Evolutionary conservation across 2,113 vertebrate genomes (phyloP), one percentile per base, ranked within the genome.

Genomic region (Calypte anna): DNA sequence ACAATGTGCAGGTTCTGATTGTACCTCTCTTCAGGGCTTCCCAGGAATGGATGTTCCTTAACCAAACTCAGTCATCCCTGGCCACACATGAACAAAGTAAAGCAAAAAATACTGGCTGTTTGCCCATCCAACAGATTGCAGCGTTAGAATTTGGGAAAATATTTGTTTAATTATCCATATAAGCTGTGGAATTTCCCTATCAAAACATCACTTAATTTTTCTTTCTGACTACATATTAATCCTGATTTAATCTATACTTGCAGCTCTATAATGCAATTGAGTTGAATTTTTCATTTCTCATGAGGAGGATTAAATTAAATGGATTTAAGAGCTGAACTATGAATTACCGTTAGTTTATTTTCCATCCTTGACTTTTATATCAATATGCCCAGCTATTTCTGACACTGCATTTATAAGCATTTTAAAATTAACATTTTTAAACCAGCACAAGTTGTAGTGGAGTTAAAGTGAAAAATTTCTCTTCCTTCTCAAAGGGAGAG

Each of bases 1-100:
- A 1, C 0, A 0, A 19, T 0, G 2, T 44, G 30, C 20, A n/a
- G 27, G 20, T 62, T 44, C 51, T 27, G 22, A 18, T 55, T 3
- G 2, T n/a, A 22, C 14, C 13, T 79, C n/a, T 59, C 15, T 28
- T 84, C 18, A 40, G 19, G 27, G 31, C 10, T 59, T 13, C 23
- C 17, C 20, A 20, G 12, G 21, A 27, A 61, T 15, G 7, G 9
- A 14, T 50, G 17, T 13, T 74, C n/a, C 21, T 62, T 20, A 62
- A 68, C 2, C 18, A 75, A 27, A 43, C 21, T 33, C 22, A 44
- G 2, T 55, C 27, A 10, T 50, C 7, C 6, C 14, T 53, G 17
- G 36, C 27, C 30, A 23, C 0, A 0, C 21, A 14, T 17, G 19
- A 72, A 30, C 10, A 51, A 67, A 73, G 7, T 16, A 66, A 59